Conservation (phyloP, 2,888 invertebrate genomes). For the Pseudococcus viburni region DNA sequence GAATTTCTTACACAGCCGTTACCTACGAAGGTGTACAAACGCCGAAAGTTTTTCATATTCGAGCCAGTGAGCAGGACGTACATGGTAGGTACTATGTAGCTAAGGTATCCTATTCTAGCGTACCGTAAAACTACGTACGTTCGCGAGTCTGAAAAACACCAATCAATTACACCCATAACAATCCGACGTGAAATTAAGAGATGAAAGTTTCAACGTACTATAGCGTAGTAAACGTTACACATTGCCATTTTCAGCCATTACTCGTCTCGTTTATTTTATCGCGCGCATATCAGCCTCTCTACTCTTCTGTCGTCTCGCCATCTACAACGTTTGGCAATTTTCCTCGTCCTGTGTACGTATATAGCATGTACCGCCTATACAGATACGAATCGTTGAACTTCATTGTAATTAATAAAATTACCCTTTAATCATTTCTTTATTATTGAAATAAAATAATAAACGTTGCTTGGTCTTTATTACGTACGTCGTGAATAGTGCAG, state of each 20-base stretch:
- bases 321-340: slow-evolving; percentile 44
- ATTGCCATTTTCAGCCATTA: slow-evolving; percentile 47
- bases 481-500: neutral
- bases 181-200: slow-evolving; percentile 24
- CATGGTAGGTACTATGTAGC: too few relatives aligned
- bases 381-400: slow-evolving; percentile 29
- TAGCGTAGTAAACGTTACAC: slow-evolving; percentile 9
- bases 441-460: slow-evolving; percentile 46
- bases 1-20: slow-evolving; percentile 36
- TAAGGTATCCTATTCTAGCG: neutral
- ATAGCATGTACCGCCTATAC: neutral
- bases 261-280: slow-evolving; percentile 43
- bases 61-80: neutral
- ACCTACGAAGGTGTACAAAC: slow-evolving; percentile 11
- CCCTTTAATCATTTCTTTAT: slow-evolving; percentile 47
- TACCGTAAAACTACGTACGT: neutral
- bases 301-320: neutral
- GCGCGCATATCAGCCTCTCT: neutral
- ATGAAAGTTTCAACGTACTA: slow-evolving; percentile 20
- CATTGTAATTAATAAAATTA: slow-evolving; percentile 46
- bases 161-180: slow-evolving; percentile 45
- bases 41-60: slow-evolving; percentile 8
- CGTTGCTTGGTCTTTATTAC: slow-evolving; percentile 21
- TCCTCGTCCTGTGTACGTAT: slow-evolving; percentile 7
- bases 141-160: slow-evolving; percentile 18